Evolutionary conservation across 1,140 invertebrate genomes (phyloP).

Genomic region (Brachionus sp.): DNA sequence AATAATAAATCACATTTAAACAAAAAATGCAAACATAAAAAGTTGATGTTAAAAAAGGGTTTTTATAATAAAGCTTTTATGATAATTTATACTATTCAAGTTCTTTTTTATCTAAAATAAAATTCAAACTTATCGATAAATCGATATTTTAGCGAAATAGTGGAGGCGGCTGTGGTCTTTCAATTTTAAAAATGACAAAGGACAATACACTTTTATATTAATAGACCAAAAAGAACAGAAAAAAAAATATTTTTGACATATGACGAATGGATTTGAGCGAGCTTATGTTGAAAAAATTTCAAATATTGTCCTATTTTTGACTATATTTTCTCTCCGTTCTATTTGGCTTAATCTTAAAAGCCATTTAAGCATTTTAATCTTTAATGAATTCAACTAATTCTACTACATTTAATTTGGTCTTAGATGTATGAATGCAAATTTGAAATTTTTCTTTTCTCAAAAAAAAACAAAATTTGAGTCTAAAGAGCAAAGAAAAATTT

Average conservation of each 20-base stretch:
- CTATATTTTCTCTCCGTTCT: not conserved
- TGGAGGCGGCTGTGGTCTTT: not conserved
- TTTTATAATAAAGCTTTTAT: not conserved
- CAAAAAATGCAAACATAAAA: not conserved
- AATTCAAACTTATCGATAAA: not conserved
- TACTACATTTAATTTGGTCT: not conserved
- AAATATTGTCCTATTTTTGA: not conserved
- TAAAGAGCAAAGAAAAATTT: conserved; percentile 15
- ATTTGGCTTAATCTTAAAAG: not conserved
- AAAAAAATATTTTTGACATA: not conserved
- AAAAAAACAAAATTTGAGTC: conserved; percentile 4
- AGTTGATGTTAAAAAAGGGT: not conserved
- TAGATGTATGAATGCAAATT: conserved; percentile 20
- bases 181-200: not conserved
- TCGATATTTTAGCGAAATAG: not conserved
- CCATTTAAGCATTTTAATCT: conserved; percentile 18
- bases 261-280: not conserved
- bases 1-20: not conserved
- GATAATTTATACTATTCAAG: not conserved
- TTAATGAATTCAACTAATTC: not conserved
- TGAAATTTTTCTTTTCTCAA: not conserved
- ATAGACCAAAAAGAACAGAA: not conserved
- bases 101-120: not conserved
- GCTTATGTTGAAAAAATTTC: conserved; percentile 2
- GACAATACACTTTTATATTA: not conserved